These are phyloP conservation scores for Argopecten irradians DNA, from an alignment of 1,140 invertebrate species.

Conservation along the genomic window DNA sequence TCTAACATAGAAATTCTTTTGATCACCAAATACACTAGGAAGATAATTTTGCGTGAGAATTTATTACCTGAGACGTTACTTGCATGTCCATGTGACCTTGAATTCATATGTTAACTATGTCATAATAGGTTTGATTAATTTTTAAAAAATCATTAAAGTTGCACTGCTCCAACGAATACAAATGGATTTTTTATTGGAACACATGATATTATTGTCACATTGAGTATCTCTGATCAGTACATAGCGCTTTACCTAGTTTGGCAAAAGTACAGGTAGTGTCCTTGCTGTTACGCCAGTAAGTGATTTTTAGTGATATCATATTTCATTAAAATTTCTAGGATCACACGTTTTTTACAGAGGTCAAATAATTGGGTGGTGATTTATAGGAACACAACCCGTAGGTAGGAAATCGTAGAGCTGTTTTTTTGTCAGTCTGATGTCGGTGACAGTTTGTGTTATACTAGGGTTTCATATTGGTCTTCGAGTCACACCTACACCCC, in stretches of 20 bases:
- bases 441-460: neutral
- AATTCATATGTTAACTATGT: neutral
- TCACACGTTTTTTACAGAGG: neutral
- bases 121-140: neutral
- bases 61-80: neutral
- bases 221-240: too few species aligned
- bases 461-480: neutral
- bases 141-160: too few species aligned
- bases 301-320: neutral
- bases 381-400: neutral
- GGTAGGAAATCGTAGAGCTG: neutral
- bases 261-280: conserved; percentile 13
- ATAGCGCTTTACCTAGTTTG: neutral
- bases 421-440: neutral
- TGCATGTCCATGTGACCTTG: neutral
- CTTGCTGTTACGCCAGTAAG: neutral
- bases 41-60: conserved; percentile 17
- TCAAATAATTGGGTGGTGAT: neutral
- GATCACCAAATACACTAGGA: neutral
- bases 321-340: neutral
- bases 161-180: too few species aligned
- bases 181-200: too few species aligned
- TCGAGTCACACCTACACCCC: neutral
- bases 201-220: too few species aligned
- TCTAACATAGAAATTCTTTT: neutral